Evolutionary conservation across 2,113 vertebrate species (phyloP).

Genomic region (Cichladusa arquata): DNA sequence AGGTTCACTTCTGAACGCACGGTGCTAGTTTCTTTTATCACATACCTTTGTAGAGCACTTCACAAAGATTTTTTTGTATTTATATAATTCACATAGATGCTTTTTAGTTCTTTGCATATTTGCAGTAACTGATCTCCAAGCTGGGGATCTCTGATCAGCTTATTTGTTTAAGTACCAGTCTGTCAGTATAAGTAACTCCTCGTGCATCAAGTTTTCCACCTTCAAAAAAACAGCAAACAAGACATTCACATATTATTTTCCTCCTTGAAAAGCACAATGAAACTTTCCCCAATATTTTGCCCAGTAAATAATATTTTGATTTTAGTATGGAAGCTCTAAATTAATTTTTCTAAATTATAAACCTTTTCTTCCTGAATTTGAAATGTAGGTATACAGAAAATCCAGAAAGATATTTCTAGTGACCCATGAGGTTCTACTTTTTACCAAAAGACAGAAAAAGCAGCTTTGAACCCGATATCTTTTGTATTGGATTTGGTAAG

Average conservation of each 20-base stretch:
- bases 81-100: neutral
- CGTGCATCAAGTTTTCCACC: neutral
- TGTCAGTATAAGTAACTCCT: neutral
- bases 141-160: neutral
- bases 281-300: neutral
- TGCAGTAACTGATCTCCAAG: neutral
- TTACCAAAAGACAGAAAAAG: neutral
- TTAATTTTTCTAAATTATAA: neutral
- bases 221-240: neutral
- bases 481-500: neutral
- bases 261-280: neutral
- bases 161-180: conserved; percentile 5
- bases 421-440: neutral
- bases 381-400: neutral
- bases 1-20: neutral
- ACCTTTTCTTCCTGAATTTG: neutral
- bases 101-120: conserved; percentile 1
- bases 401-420: neutral
- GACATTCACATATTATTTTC: neutral
- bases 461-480: neutral
- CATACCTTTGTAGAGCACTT: neutral
- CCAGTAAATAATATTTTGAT: neutral
- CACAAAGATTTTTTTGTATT: neutral
- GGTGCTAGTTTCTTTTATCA: neutral
- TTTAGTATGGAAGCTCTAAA: neutral